phyloP scores from a whole-genome alignment of 2,888 invertebrate species.

The Orthosia gothica region DNA sequence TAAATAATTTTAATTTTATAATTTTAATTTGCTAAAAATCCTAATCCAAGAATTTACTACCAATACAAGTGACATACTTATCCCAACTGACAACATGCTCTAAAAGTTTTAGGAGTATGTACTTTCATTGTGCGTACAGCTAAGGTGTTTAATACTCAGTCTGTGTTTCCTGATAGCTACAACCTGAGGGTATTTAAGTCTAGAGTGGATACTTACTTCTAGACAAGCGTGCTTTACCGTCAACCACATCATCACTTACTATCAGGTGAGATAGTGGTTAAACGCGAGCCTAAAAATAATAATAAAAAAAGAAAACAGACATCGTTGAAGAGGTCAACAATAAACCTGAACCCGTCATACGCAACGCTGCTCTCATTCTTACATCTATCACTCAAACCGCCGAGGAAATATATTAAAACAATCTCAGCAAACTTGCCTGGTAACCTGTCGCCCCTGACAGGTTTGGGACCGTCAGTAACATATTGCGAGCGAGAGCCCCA shows the following conservation, averaged over 20 bases:
- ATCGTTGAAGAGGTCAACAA: constrained; percentile 47
- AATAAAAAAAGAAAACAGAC: background rate
- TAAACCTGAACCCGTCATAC: constrained; percentile 44
- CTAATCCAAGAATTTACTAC: background rate
- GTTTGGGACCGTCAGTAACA: constrained; percentile 67
- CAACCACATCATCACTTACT: no score
- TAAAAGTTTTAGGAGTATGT: no score
- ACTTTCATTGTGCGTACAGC: no score
- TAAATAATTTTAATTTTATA: background rate
- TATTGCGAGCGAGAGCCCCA: constrained; percentile 64
- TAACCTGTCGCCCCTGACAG: constrained; percentile 68
- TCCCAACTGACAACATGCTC: background rate
- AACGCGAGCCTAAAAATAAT: no score
- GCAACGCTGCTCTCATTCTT: constrained; percentile 54
- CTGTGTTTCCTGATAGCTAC: no score
- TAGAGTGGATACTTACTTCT: no score
- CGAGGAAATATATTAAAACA: constrained; percentile 60
- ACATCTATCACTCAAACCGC: constrained; percentile 58
- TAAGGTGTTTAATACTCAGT: no score
- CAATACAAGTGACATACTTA: background rate
- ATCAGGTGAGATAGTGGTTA: no score
- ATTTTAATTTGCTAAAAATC: background rate
- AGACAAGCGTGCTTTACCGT: no score
- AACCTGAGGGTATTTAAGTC: no score
- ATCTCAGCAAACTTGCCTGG: constrained; percentile 41